These are phyloP conservation scores for Phthorimaea operculella DNA, from an alignment of 1,140 invertebrate species.

Conservation along the genomic window DNA sequence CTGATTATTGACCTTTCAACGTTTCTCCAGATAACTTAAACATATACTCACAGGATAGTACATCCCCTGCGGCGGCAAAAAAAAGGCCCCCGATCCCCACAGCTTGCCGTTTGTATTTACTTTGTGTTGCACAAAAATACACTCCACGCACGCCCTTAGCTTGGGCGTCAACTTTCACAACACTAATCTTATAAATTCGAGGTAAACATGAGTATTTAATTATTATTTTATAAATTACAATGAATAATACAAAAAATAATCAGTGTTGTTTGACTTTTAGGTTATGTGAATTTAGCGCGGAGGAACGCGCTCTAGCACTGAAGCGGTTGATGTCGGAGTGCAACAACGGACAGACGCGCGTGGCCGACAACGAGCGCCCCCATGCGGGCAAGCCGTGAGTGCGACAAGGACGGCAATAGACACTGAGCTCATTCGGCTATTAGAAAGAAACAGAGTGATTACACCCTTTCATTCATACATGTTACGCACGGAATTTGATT, in stretches of 20 bases:
- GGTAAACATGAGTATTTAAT: conserved; percentile 59
- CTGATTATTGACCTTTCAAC: conserved; percentile 9
- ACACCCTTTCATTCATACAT: neutral
- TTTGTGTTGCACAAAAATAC: conserved; percentile 67
- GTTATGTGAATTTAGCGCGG: conserved; percentile 63
- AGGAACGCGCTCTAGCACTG: conserved; percentile 63
- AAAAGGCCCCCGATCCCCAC: conserved; percentile 93
- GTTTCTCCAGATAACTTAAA: neutral
- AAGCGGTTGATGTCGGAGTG: conserved; percentile 65
- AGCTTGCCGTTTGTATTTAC: conserved; percentile 87
- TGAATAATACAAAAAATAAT: conserved; percentile 45
- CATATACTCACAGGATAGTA: conserved; percentile 88
- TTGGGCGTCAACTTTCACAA: conserved; percentile 54
- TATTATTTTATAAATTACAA: conserved; percentile 26
- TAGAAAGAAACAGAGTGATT: neutral
- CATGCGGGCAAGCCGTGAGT: conserved; percentile 35
- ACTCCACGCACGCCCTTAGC: conserved; percentile 57
- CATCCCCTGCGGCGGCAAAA: conserved; percentile 92
- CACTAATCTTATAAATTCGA: conserved; percentile 59
- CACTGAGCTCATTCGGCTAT: neutral
- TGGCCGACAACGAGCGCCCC: conserved; percentile 44
- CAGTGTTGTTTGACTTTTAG: conserved; percentile 49
- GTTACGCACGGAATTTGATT: conserved; percentile 5
- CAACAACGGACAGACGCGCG: conserved; percentile 55
- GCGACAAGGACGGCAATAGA: conserved; percentile 34